Evolutionary conservation across 2,888 invertebrate genomes (phyloP).

Genomic region (Neelides folsomi): DNA sequence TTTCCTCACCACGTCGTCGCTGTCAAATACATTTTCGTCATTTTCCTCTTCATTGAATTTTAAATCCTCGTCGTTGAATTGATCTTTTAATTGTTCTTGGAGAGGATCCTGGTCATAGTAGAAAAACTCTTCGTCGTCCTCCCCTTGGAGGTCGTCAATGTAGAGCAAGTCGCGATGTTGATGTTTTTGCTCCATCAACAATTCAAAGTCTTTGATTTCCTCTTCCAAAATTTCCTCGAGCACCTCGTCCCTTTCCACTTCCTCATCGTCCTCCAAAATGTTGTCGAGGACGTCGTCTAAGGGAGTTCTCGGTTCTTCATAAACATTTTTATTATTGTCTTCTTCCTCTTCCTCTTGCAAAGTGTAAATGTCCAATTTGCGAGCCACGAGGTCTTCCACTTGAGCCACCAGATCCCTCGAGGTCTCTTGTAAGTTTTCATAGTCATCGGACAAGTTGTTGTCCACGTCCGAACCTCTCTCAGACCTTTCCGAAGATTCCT

Average conservation of each 20-base stretch:
- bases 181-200: neutral
- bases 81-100: neutral
- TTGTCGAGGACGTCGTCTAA: neutral
- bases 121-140: neutral
- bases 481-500: constrained; percentile 6
- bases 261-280: constrained; percentile 1
- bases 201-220: neutral
- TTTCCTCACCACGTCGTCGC: neutral
- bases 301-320: neutral
- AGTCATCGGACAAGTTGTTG: too few species aligned
- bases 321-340: constrained; percentile 1
- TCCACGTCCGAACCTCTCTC: neutral
- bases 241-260: constrained; percentile 2
- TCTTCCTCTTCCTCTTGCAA: constrained; percentile 6
- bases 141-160: too few species aligned
- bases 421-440: neutral
- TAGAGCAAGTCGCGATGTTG: neutral
- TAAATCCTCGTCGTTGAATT: neutral
- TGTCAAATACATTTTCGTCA: neutral
- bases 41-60: constrained; percentile 1
- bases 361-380: constrained; percentile 2
- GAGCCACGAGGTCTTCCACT: neutral
- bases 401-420: neutral
- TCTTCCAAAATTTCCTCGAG: constrained; percentile 1
- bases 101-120: neutral